These are phyloP conservation scores for Boleophthalmus pectinirostris DNA, from an alignment of 2,113 vertebrate species.

Conservation along the genomic window DNA sequence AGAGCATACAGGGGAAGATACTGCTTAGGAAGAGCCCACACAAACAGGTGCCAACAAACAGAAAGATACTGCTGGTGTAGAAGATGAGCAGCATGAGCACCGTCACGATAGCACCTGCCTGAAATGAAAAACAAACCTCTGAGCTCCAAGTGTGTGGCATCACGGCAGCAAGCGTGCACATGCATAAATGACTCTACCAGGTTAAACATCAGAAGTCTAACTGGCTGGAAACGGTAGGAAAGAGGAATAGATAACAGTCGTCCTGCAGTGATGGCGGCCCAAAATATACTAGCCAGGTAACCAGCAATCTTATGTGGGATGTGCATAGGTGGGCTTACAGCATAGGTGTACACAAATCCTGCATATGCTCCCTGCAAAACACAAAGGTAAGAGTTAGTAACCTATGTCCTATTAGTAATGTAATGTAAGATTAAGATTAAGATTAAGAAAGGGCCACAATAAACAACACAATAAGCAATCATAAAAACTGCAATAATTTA, in stretches of 20 bases:
- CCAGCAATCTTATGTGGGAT: slow-evolving; percentile 87
- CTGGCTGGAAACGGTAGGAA: slow-evolving; percentile 85
- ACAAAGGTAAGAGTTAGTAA: background rate
- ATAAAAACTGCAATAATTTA: too few relatives aligned
- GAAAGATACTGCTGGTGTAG: slow-evolving; percentile 82
- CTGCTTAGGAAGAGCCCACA: slow-evolving; percentile 95
- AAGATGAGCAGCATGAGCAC: slow-evolving; percentile 88
- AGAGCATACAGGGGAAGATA: slow-evolving; percentile 93
- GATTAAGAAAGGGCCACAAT: too few relatives aligned
- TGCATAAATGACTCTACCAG: slow-evolving; percentile 77
- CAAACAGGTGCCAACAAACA: slow-evolving; percentile 88
- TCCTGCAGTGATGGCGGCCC: slow-evolving; percentile 92
- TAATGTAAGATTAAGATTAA: too few relatives aligned
- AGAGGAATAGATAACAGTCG: slow-evolving; percentile 91
- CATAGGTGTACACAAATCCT: slow-evolving; percentile 93
- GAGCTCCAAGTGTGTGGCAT: background rate
- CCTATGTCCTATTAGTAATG: too few relatives aligned
- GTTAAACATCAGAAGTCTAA: slow-evolving; percentile 88
- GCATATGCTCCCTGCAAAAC: slow-evolving; percentile 87
- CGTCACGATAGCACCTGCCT: slow-evolving; percentile 86
- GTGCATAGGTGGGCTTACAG: slow-evolving; percentile 90
- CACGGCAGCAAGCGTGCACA: background rate
- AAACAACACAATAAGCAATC: too few relatives aligned
- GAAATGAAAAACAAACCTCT: slow-evolving; percentile 29
- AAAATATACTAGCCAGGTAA: slow-evolving; percentile 93